Evolutionary conservation across 2,113 vertebrate species (phyloP).

Genomic region (Guaruba guarouba): DNA sequence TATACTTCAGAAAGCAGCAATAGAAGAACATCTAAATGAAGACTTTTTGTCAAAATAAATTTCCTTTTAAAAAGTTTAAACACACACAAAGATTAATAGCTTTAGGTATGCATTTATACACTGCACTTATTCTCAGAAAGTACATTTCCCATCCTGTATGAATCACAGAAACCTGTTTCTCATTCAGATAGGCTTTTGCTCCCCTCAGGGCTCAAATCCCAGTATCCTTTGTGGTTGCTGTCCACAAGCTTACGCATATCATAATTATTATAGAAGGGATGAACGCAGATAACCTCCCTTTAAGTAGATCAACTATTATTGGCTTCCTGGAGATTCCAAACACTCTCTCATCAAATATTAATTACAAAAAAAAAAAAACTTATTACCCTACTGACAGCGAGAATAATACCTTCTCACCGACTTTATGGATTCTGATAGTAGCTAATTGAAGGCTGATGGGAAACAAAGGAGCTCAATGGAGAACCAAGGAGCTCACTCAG

Average conservation of each 20-base stretch:
- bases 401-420: background rate
- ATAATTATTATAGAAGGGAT: background rate
- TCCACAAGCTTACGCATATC: background rate
- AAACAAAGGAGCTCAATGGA: background rate
- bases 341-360: conserved; percentile 44
- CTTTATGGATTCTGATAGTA: background rate
- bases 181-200: background rate
- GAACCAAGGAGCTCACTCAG: background rate
- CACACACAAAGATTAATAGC: background rate
- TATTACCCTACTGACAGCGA: background rate
- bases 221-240: background rate
- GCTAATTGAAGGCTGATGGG: background rate
- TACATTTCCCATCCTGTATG: background rate
- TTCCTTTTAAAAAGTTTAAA: background rate
- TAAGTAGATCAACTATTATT: conserved; percentile 25
- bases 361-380: background rate
- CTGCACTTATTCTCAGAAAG: background rate
- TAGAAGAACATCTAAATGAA: background rate
- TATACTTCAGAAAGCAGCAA: background rate
- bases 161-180: background rate
- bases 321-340: conserved; percentile 50
- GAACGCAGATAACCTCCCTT: background rate
- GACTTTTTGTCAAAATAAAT: background rate
- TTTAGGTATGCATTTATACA: background rate
- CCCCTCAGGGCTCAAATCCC: background rate